A percentile compares a stretch with the other conserved stretches of the same genome.
phyloP scores from a whole-genome alignment of 2,113 vertebrate species.

The Puffinus mauretanicus region DNA sequence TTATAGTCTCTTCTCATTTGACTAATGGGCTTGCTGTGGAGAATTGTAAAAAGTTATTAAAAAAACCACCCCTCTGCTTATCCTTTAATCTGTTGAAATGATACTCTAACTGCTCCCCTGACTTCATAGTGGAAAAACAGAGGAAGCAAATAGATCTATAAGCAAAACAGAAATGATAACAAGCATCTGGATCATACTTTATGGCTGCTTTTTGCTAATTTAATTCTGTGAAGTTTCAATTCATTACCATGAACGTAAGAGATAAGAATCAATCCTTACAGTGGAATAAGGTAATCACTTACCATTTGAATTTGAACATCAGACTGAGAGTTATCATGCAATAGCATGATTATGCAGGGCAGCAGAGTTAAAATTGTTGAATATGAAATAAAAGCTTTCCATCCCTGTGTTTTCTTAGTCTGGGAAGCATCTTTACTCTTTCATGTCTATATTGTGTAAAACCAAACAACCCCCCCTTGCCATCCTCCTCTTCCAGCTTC shows the following conservation, averaged over 20 bases:
- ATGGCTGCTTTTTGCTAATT: neutral
- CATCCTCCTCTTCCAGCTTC: accelerated
- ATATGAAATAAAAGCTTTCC: neutral
- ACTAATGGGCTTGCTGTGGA: neutral
- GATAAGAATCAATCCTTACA: neutral
- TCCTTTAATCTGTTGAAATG: neutral
- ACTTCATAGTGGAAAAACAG: neutral
- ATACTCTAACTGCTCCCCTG: neutral
- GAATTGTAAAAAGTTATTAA: neutral
- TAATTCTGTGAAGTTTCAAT: neutral
- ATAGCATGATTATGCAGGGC: neutral
- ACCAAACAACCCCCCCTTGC: neutral
- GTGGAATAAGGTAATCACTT: neutral
- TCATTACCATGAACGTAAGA: neutral
- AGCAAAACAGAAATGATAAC: neutral
- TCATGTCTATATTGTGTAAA: neutral
- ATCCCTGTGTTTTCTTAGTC: neutral
- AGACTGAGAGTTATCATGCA: neutral
- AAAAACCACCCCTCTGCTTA: accelerated
- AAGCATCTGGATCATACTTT: neutral
- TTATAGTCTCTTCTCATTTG: neutral
- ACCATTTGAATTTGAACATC: neutral
- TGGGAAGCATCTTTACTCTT: neutral
- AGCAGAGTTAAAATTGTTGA: neutral
- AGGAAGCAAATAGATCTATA: neutral